Conservation (phyloP, 2,113 vertebrate genomes). For the Leucoraja erinaceus region DNA sequence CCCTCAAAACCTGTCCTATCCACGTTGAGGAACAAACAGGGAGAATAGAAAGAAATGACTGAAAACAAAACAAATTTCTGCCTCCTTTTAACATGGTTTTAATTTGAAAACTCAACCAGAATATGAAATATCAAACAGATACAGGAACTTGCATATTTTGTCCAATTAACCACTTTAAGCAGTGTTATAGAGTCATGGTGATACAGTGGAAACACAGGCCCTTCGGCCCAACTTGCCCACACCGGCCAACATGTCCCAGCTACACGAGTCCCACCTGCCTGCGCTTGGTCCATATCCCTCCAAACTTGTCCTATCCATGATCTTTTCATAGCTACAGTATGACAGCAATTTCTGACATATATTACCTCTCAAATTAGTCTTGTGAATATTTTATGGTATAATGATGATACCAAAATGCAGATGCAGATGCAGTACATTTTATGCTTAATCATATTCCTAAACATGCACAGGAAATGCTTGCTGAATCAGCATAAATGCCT, state of each 20-base stretch:
- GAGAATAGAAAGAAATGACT: neutral
- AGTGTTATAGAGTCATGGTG: too few species aligned
- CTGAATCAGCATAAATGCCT: neutral
- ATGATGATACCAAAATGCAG: neutral
- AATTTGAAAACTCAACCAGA: neutral
- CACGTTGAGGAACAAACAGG: neutral
- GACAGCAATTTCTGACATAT: neutral
- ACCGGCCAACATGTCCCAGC: too few species aligned
- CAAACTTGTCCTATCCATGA: too few species aligned
- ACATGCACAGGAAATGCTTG: neutral
- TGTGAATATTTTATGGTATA: conserved; percentile 30
- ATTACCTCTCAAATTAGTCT: neutral
- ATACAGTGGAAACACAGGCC: too few species aligned
- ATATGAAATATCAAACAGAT: conserved; percentile 16
- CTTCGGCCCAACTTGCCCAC: too few species aligned
- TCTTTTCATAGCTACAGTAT: neutral
- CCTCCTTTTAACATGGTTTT: neutral
- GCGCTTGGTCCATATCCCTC: too few species aligned
- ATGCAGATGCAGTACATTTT: neutral
- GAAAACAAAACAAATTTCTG: neutral
- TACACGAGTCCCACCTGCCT: too few species aligned
- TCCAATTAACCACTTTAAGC: neutral
- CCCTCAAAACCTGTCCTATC: too few species aligned
- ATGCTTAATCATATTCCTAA: conserved; percentile 3
- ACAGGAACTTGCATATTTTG: neutral